Percentiles rank a stretch among this genome's conserved stretches.
phyloP scores from a whole-genome alignment of 2,113 vertebrate species.

The Anhinga anhinga region DNA sequence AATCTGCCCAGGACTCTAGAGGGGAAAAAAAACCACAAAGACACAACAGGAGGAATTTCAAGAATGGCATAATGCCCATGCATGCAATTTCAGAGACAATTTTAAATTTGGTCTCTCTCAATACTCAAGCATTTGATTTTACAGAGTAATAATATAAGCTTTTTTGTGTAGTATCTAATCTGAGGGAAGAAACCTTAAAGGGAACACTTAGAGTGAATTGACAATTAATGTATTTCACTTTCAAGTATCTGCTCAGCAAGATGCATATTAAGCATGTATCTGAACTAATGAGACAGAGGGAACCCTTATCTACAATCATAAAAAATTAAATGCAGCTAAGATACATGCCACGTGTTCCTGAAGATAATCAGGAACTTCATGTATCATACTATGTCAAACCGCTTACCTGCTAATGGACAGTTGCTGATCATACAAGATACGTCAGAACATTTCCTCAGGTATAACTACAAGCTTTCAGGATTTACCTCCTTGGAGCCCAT shows the following conservation, averaged over 20 bases:
- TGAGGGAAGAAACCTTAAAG: neutral
- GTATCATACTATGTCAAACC: neutral
- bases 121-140: neutral
- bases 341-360: neutral
- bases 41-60: neutral
- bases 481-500: neutral
- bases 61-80: neutral
- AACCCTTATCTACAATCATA: neutral
- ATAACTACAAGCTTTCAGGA: neutral
- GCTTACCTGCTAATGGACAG: neutral
- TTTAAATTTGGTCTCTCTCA: neutral
- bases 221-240: conserved; percentile 4
- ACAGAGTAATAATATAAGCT: neutral
- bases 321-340: conserved; percentile 1
- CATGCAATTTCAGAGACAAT: neutral
- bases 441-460: neutral
- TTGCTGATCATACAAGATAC: neutral
- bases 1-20: neutral
- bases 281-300: neutral
- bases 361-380: neutral
- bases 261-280: neutral
- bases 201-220: neutral
- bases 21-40: neutral
- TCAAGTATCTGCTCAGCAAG: neutral
- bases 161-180: neutral